Percentiles rank a stretch among this genome's conserved stretches.
Conservation (phyloP, 2,797 vertebrate genomes). For the Glossophaga mutica region DNA sequence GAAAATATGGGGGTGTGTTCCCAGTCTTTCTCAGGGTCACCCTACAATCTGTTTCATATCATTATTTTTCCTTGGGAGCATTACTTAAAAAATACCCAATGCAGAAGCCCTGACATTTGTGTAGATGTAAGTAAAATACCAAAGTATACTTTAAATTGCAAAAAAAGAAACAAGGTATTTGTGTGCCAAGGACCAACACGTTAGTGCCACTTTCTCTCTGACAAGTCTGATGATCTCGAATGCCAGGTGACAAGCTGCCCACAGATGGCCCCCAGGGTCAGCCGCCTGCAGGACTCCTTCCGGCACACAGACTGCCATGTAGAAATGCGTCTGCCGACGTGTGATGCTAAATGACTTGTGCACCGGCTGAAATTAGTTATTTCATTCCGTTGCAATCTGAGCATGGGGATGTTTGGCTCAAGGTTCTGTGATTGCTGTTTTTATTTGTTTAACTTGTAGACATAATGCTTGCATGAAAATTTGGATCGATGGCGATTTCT, state of each 20-base stretch:
- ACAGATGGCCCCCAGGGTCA: not conserved
- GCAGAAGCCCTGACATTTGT: slow-evolving; percentile 58
- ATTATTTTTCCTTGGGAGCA: slow-evolving; percentile 65
- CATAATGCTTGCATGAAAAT: slow-evolving; percentile 7
- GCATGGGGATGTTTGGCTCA: not conserved
- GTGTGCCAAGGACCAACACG: slow-evolving; percentile 21
- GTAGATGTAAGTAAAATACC: slow-evolving; percentile 3
- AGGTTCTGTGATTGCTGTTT: not conserved
- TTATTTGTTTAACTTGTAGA: not conserved
- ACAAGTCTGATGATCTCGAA: not conserved
- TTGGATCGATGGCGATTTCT: not conserved
- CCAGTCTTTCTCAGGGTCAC: slow-evolving; percentile 68
- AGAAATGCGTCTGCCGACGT: not conserved
- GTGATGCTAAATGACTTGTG: not conserved
- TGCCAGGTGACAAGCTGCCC: not conserved
- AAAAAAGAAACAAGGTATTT: slow-evolving; percentile 60
- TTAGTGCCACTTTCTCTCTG: not conserved
- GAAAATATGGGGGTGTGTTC: slow-evolving; percentile 65
- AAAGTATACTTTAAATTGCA: slow-evolving; percentile 60
- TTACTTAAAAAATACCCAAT: slow-evolving; percentile 29
- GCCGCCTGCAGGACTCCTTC: not conserved
- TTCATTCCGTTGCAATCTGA: not conserved
- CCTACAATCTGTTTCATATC: slow-evolving; percentile 68
- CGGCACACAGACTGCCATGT: not conserved
- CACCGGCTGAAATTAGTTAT: not conserved